Conservation (phyloP, 2,113 vertebrate genomes). For the Anolis carolinensis region DNA sequence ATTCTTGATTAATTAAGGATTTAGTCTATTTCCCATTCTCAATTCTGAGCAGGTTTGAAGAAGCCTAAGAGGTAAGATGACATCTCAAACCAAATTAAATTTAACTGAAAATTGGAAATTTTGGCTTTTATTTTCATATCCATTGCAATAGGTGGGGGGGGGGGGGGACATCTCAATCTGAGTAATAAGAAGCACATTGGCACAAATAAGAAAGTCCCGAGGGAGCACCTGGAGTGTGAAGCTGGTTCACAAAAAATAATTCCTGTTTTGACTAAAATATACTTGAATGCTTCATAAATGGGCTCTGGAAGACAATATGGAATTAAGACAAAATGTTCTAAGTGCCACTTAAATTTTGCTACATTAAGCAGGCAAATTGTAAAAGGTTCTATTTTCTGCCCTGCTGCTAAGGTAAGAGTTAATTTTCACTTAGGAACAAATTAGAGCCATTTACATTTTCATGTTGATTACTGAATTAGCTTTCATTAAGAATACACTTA, state of each 20-base stretch:
- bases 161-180: conserved; percentile 25
- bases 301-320: conserved; percentile 15
- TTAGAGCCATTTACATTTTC: conserved; percentile 95
- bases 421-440: conserved; percentile 92
- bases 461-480: conserved; percentile 97
- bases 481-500: conserved; percentile 99
- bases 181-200: conserved; percentile 22
- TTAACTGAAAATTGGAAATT: conserved; percentile 33
- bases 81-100: conserved; percentile 14
- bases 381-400: conserved; percentile 70
- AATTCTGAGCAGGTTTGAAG: conserved; percentile 42
- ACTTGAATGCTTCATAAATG: conserved; percentile 23
- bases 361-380: conserved; percentile 43
- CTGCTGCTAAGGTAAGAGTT: conserved; percentile 91
- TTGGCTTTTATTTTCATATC: not conserved
- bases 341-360: conserved; percentile 49
- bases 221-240: not conserved
- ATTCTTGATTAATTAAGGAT: conserved; percentile 36
- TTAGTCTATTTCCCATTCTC: conserved; percentile 11
- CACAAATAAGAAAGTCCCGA: not conserved
- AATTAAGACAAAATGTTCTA: conserved; percentile 37
- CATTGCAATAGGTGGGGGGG: not conserved
- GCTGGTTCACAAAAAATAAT: conserved; percentile 5
- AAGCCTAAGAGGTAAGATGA: conserved; percentile 3
- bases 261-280: conserved; percentile 22